Evolutionary conservation across 2,888 invertebrate genomes (phyloP).

Genomic region (Poecilus cupreus): DNA sequence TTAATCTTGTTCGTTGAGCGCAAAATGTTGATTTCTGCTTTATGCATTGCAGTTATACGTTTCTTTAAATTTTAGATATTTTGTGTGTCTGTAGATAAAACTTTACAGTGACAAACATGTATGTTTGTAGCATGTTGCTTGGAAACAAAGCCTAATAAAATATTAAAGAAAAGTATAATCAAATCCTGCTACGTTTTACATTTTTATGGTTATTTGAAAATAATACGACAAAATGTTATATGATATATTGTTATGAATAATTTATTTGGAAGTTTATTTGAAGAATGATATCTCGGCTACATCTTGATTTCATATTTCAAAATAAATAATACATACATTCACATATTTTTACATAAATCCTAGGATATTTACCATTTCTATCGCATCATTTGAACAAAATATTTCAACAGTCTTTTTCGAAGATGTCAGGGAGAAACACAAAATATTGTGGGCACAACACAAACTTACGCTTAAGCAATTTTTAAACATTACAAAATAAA

Average conservation of each 20-base stretch:
- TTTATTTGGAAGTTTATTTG: conserved; percentile 35
- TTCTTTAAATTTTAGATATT: no score
- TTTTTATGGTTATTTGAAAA: conserved; percentile 43
- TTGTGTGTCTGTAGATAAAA: no score
- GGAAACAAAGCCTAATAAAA: not conserved
- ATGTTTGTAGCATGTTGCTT: not conserved
- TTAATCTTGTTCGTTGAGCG: not conserved
- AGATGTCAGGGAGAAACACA: no score
- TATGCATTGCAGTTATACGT: not conserved
- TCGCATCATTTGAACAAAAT: conserved; percentile 35
- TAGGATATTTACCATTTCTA: conserved; percentile 31
- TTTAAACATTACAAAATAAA: no score
- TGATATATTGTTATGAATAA: conserved; percentile 46
- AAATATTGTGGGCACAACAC: not conserved
- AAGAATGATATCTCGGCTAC: conserved; percentile 19
- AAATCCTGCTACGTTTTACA: conserved; percentile 11
- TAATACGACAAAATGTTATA: conserved; percentile 38
- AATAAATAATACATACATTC: conserved; percentile 37
- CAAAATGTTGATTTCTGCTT: conserved; percentile 10
- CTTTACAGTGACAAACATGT: no score
- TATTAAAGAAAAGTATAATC: conserved; percentile 21
- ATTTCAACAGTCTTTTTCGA: conserved; percentile 7
- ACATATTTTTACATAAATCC: conserved; percentile 37
- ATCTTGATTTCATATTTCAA: conserved; percentile 43
- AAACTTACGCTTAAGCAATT: no score